Conservation (phyloP, 2,888 invertebrate genomes). For the Mactromeris polynyma region DNA sequence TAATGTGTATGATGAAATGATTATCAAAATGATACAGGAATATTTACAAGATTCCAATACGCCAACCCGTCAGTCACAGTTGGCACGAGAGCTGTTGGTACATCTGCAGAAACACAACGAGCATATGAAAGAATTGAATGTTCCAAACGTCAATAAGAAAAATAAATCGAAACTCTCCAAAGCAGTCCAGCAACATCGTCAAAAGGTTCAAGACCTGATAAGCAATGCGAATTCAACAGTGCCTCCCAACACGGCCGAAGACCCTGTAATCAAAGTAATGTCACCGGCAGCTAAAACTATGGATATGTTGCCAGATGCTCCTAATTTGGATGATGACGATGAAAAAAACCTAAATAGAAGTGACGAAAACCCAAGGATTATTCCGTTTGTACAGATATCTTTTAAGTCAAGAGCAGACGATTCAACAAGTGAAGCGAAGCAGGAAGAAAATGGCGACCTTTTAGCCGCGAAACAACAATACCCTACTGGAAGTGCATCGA, state of each 20-base stretch:
- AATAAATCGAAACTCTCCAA: slow-evolving; percentile 21
- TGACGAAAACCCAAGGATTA: slow-evolving; percentile 15
- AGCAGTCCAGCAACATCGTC: slow-evolving; percentile 22
- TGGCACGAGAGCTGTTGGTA: slow-evolving; percentile 69
- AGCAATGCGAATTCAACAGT: slow-evolving; percentile 31
- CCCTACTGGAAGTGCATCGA: background rate
- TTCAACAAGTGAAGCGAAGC: no score
- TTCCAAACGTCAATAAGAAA: slow-evolving; percentile 44
- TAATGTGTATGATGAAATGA: slow-evolving; percentile 79
- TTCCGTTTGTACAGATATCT: slow-evolving; percentile 66
- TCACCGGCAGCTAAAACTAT: background rate
- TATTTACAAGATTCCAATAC: slow-evolving; percentile 75
- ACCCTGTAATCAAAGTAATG: background rate
- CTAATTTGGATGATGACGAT: background rate
- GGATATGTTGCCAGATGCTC: background rate
- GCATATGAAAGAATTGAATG: slow-evolving; percentile 56
- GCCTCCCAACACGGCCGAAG: slow-evolving; percentile 63
- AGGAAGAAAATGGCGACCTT: background rate
- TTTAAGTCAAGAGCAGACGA: slow-evolving; percentile 49
- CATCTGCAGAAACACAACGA: slow-evolving; percentile 70
- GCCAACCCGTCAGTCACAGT: slow-evolving; percentile 68
- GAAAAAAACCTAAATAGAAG: background rate
- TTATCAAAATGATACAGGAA: slow-evolving; percentile 78
- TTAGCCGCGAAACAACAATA: background rate
- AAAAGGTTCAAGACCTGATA: slow-evolving; percentile 16